Evolutionary conservation across 2,113 vertebrate species (phyloP), one percentile per base, ranked within the genome.

Genomic region (Ariopsis seemanni): DNA sequence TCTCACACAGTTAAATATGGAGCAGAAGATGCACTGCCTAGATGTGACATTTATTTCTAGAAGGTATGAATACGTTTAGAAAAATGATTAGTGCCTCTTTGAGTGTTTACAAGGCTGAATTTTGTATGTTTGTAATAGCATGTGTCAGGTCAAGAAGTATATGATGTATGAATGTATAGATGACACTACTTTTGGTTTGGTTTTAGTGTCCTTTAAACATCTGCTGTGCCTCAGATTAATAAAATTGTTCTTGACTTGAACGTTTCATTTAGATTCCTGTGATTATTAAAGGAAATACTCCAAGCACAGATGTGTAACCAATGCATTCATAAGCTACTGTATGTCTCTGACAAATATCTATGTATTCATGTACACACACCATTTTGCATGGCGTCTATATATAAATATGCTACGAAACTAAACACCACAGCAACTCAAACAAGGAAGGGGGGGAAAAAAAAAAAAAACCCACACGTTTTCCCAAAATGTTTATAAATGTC

Each of bases 191-290:
- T 75, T 82, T 89, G 85, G 81, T 88, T 82, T 90, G 75, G 34
- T 82, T 89, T 90, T 87, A 87, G 87, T 90, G 89, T 88, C 86
- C 77, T 75, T 81, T 88, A 75, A 95, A 93, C 92, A 93, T 93
- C 91, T 93, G 93, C 91, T 95, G 95, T 96, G 95, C 95, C 95
- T 96, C 94, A 90, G 90, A 94, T 94, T 92, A 94, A 95, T 95
- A 95, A 95, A 95, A 91, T 25, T 90, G 65, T 25, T 83, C 65
- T 63, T 50, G 79, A 78, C 65, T 85, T 74, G 63, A 75, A 53
- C 57, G 20, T 63, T 85, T 80, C 25, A 15, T 80, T 57, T 58
- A 18, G 42, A 42, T 17, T 30, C n/a, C 58, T 85, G 72, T 6
- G 20, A 34, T 89, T n/a, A 58, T 53, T 42, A 72, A 57, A 80